These are phyloP conservation scores for Carollia perspicillata DNA, from an alignment of 2,113 vertebrate species.

Conservation along the genomic window DNA sequence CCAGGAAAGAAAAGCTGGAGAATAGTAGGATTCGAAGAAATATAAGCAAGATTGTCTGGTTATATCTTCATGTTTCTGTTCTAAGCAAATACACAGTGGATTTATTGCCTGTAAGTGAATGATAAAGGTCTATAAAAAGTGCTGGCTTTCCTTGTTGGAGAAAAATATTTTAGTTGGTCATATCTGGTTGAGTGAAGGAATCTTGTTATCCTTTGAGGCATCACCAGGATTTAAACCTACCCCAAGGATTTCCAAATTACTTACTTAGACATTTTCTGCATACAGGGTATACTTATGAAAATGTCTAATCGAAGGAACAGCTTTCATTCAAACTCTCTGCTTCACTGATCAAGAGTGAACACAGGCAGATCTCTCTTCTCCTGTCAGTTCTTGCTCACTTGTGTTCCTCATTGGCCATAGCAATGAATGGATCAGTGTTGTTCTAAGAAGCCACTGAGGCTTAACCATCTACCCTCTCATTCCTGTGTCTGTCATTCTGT, in stretches of 20 bases:
- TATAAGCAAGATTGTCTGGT: not conserved
- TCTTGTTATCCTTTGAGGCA: not conserved
- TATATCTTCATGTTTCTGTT: not conserved
- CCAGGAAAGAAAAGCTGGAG: not conserved
- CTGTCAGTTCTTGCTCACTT: not conserved
- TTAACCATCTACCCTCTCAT: not conserved
- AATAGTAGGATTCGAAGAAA: not conserved
- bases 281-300: slow-evolving; percentile 7
- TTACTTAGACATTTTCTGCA: slow-evolving; percentile 6
- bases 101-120: not conserved
- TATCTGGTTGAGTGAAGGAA: not conserved
- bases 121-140: not conserved
- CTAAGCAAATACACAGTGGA: not conserved
- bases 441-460: too few relatives aligned
- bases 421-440: not conserved
- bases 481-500: not conserved
- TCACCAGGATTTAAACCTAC: not conserved
- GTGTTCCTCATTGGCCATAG: not conserved
- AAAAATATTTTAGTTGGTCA: not conserved
- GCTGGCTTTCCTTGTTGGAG: not conserved
- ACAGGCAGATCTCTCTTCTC: not conserved
- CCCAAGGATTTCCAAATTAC: not conserved
- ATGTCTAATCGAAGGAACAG: not conserved
- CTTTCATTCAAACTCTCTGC: not conserved
- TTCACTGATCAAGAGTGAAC: not conserved